These are phyloP conservation scores for Archivesica marissinica DNA, from an alignment of 1,140 invertebrate genomes.

Conservation along the genomic window DNA sequence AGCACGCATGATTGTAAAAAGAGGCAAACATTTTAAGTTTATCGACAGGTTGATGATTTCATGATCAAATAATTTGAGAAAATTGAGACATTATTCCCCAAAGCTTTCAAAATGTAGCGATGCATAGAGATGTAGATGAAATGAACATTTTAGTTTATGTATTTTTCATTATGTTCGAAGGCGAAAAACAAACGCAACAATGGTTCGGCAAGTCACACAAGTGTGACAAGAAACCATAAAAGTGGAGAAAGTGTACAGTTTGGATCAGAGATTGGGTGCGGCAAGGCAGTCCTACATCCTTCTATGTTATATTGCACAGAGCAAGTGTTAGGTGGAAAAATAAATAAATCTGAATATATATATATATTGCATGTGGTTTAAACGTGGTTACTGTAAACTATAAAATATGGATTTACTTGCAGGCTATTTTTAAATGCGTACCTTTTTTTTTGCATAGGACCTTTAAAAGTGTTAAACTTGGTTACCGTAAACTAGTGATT, in stretches of 20 bases:
- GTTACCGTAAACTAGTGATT: too few relatives aligned
- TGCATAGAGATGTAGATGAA: neutral
- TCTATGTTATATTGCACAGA: too few relatives aligned
- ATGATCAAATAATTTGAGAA: constrained; percentile 24
- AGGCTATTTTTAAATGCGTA: too few relatives aligned
- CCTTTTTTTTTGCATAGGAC: too few relatives aligned
- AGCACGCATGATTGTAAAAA: constrained; percentile 8
- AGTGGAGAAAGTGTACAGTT: neutral
- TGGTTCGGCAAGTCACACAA: neutral
- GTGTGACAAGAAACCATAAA: neutral
- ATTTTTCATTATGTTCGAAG: constrained; percentile 23
- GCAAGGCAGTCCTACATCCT: too few relatives aligned
- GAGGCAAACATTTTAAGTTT: constrained; percentile 23
- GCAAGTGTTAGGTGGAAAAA: too few relatives aligned
- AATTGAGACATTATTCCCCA: constrained; percentile 27
- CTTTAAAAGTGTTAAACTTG: too few relatives aligned
- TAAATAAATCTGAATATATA: too few relatives aligned
- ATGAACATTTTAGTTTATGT: constrained; percentile 25
- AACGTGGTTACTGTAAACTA: too few relatives aligned
- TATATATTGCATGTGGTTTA: too few relatives aligned
- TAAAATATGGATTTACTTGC: too few relatives aligned
- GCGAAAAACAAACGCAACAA: constrained; percentile 16
- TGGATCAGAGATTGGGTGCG: neutral
- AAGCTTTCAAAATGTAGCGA: neutral
- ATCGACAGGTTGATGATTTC: neutral